Conservation (phyloP, 2,797 vertebrate genomes). For the Merluccius polli region DNA sequence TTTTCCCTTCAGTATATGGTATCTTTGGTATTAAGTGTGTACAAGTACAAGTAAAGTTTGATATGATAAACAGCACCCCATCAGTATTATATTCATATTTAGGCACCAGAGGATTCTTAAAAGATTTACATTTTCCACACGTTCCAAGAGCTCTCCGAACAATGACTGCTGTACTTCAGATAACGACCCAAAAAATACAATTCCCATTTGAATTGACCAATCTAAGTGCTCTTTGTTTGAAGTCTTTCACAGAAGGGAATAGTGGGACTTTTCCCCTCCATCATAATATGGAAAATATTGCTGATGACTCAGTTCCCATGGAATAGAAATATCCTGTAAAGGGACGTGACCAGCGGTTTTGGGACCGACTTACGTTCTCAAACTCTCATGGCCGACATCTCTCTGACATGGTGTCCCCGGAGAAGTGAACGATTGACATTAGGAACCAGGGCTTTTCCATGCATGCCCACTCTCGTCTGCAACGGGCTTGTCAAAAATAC, state of each 20-base stretch:
- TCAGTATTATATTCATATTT: neutral
- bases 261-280: neutral
- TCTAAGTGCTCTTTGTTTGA: neutral
- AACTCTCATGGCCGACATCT: neutral
- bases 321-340: neutral
- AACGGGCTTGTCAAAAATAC: neutral
- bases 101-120: neutral
- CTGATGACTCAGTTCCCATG: constrained; percentile 1
- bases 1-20: no score
- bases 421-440: neutral
- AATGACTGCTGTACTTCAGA: neutral
- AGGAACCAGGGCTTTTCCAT: neutral
- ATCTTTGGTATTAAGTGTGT: neutral
- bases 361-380: neutral
- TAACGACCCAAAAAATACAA: neutral
- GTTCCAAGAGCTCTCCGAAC: neutral
- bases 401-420: neutral
- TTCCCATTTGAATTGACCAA: neutral
- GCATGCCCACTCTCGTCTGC: neutral
- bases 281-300: neutral
- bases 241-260: neutral
- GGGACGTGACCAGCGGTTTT: neutral
- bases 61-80: constrained; percentile 2
- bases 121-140: neutral
- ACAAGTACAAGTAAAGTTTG: neutral